Evolutionary conservation across 2,888 invertebrate species (phyloP).

Genomic region (Macropis europaea): DNA sequence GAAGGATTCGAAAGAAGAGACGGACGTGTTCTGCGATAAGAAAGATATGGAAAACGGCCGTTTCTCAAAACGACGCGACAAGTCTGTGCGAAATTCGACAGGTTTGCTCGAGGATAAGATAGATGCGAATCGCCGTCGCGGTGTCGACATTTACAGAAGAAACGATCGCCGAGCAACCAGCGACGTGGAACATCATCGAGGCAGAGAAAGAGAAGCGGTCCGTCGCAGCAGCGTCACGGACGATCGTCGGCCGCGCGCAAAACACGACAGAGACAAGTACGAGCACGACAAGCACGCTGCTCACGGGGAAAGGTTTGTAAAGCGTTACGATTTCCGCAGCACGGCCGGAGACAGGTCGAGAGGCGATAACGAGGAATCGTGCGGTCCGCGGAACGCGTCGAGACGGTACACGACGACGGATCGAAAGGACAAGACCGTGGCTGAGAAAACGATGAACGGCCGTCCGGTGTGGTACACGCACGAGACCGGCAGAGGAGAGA

Average conservation of each 20-base stretch:
- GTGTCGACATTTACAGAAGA: not conserved
- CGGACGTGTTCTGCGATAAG: not conserved
- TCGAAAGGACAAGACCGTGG: not conserved
- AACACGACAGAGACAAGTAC: not conserved
- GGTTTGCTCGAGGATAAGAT: not conserved
- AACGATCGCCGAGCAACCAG: constrained; percentile 8
- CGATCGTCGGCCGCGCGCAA: not conserved
- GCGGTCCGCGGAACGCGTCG: not conserved
- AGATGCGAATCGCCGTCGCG: not conserved
- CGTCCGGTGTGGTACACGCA: no score
- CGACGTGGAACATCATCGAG: not conserved
- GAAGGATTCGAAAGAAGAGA: not conserved
- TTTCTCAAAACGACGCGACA: not conserved
- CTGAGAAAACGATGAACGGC: no score
- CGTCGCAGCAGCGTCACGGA: not conserved
- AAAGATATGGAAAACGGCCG: not conserved
- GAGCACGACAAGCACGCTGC: not conserved
- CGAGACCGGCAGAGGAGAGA: no score
- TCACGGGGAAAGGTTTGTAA: not conserved
- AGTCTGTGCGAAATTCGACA: not conserved
- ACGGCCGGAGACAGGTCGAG: not conserved
- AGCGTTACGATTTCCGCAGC: not conserved
- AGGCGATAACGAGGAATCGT: not conserved
- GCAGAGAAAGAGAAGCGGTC: not conserved
- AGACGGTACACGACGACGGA: not conserved